Conservation (phyloP, 2,888 invertebrate species). For the Dryobotodes eremita region DNA sequence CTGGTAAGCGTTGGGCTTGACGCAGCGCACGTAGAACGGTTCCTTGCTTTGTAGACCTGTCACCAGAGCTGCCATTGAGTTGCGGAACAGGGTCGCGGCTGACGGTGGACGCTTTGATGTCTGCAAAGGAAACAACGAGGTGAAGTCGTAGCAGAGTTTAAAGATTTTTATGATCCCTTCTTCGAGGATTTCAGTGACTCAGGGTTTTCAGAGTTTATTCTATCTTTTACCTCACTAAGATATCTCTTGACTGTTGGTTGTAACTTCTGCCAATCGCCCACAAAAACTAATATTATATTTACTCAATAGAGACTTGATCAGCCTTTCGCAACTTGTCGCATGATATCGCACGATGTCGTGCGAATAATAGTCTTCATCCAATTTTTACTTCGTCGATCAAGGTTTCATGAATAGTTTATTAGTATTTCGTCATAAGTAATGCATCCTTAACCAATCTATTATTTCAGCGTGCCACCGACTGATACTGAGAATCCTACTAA, state of each 20-base stretch:
- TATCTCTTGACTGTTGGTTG: neutral
- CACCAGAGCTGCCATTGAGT: conserved; percentile 97
- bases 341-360: neutral
- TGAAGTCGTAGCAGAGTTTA: neutral
- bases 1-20: conserved; percentile 99
- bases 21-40: conserved; percentile 99
- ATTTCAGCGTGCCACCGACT: neutral
- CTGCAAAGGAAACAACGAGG: conserved; percentile 79
- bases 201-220: neutral
- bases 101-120: conserved; percentile 98
- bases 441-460: neutral
- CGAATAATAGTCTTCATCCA: neutral
- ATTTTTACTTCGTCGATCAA: neutral
- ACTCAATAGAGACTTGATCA: too few species aligned
- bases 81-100: conserved; percentile 98
- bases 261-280: neutral
- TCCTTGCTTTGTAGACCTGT: conserved; percentile 97
- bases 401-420: neutral
- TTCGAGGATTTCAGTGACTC: neutral
- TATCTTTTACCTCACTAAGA: neutral
- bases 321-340: neutral
- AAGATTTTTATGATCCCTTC: neutral
- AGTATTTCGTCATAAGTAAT: neutral
- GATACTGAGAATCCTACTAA: neutral
- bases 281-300: too few species aligned